Base-by-base conservation (phyloP, 2,888 invertebrate genomes). In the Rhorus exstirpatorius region DNA sequence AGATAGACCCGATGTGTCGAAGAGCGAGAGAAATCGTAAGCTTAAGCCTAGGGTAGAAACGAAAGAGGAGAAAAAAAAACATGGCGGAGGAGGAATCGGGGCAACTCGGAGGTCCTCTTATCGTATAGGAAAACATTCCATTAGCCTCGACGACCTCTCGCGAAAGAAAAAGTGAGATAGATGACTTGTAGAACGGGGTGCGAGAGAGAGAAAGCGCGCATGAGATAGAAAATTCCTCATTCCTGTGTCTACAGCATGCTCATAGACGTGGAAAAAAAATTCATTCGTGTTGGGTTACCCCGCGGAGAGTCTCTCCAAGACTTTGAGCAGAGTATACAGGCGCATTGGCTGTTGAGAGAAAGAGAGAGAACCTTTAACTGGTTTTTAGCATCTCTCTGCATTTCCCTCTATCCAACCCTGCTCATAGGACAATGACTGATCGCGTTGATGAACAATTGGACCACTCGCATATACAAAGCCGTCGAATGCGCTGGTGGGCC, bases 101-200 rank as follows among this genome's bases (percentile, higher is more conserved):
- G 31, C 71, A 63, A 65, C 78, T 60, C 12, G 26, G 58, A 60
- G 26, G 67, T 63, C 35, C 65, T 55, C 75, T 81, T 81, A 81
- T 81, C 81, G 4, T 81, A n/a, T 60, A 24, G 60, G 8, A 51
- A 74, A 76, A 76, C 76, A 81, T 81, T 81, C 71, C 80, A 80
- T 80, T 80, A 75, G 80, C 68, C 65, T 24, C 55, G 46, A 44
- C 80, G 76, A 81, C 71, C 71, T 81, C 46, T 58, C 35, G 24
- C 67, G 51, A 53, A 60, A 35, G 17, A 63, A 70, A 53, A 75
- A 68, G 38, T 74, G 49, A 65, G 76, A 70, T 51, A 35, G 49
- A 46, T 60, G 24, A 26, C 44, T 24, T 24, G 10, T 19, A 12
- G 44, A 19, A 21, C 26, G 38, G 19, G 17, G 10, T 46, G 8